Percentiles rank a stretch among this genome's conserved stretches.
Conservation (phyloP, 2,113 vertebrate species). For the Sinocyclocheilus grahami region DNA sequence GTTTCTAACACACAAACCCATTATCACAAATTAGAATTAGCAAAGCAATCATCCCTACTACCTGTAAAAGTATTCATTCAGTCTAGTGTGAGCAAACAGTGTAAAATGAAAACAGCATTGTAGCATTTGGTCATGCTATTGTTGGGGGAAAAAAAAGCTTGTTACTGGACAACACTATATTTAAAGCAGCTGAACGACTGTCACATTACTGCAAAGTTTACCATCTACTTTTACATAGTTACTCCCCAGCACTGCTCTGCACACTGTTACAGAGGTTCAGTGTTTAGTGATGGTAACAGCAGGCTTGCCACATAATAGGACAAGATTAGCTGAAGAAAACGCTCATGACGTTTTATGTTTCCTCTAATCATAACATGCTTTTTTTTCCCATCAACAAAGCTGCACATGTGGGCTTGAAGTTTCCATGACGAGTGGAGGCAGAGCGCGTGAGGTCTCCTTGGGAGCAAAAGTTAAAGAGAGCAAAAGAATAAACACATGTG, state of each 20-base stretch:
- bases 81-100: not conserved
- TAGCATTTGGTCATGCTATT: not conserved
- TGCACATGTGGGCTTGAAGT: slow-evolving; percentile 52
- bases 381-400: slow-evolving; percentile 47
- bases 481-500: slow-evolving; percentile 29
- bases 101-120: not conserved
- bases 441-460: slow-evolving; percentile 56
- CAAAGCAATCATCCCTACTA: too few species aligned
- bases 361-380: slow-evolving; percentile 47
- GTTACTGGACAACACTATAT: not conserved
- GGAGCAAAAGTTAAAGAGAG: slow-evolving; percentile 39
- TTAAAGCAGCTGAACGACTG: not conserved
- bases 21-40: too few species aligned
- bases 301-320: not conserved
- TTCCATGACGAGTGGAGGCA: slow-evolving; percentile 65
- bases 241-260: not conserved
- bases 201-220: not conserved
- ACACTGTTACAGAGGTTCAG: not conserved
- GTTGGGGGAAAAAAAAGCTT: not conserved
- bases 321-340: slow-evolving; percentile 28
- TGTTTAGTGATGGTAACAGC: slow-evolving; percentile 5
- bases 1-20: too few species aligned
- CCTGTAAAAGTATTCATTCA: not conserved
- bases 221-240: not conserved
- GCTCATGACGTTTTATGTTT: not conserved